Percentiles rank a stretch among this genome's conserved stretches.
These are phyloP conservation scores for Andrena fulva DNA, from an alignment of 2,888 invertebrate species.

Conservation along the genomic window DNA sequence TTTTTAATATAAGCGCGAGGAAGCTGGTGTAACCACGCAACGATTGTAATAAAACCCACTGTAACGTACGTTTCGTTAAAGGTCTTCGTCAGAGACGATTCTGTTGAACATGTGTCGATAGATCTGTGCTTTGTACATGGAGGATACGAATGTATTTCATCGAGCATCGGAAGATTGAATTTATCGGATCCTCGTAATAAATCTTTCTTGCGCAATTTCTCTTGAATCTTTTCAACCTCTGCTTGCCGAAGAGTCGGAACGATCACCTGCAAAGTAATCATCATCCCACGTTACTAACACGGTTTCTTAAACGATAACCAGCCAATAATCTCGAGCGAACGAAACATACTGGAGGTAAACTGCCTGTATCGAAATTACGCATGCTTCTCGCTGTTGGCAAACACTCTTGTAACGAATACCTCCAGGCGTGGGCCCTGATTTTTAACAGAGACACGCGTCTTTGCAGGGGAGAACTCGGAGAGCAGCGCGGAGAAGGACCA, in stretches of 20 bases:
- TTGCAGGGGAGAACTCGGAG: constrained; percentile 63
- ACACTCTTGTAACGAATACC: neutral
- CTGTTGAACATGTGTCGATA: too few relatives aligned
- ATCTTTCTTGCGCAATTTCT: neutral
- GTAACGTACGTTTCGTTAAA: neutral
- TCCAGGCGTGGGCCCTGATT: neutral
- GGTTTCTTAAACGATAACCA: constrained; percentile 4
- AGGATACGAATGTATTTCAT: neutral
- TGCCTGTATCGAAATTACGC: constrained; percentile 13
- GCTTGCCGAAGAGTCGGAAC: too few relatives aligned
- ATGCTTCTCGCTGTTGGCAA: constrained; percentile 32
- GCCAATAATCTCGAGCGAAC: constrained; percentile 11
- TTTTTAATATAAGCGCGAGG: too few relatives aligned
- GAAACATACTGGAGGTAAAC: constrained; percentile 23
- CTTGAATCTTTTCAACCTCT: neutral
- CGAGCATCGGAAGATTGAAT: neutral
- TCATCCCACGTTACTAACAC: constrained; percentile 17
- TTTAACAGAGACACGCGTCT: constrained; percentile 58
- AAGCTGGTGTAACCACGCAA: neutral
- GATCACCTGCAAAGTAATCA: neutral
- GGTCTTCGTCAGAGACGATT: neutral
- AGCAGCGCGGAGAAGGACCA: constrained; percentile 41
- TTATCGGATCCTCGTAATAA: neutral
- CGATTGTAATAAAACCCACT: neutral
- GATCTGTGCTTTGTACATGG: too few relatives aligned